Conservation (phyloP, 2,888 invertebrate genomes). For the Mesodorylaimus sp. region DNA sequence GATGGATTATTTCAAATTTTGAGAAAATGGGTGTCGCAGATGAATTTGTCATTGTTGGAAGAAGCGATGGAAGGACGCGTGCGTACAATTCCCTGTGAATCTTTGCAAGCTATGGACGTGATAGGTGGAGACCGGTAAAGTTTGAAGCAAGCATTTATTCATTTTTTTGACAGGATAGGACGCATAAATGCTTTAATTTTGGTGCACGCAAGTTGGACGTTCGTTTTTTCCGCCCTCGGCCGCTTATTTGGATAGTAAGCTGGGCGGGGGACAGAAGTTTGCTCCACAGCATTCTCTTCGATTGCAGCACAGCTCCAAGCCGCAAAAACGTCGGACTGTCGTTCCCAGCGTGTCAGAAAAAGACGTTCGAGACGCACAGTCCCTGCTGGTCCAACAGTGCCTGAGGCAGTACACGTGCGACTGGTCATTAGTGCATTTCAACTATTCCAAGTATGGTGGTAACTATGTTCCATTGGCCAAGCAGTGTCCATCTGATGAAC, state of each 20-base stretch:
- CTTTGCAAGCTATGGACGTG: conserved; percentile 84
- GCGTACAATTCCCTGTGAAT: conserved; percentile 78
- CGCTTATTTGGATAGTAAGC: conserved; percentile 34
- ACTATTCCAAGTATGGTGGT: conserved; percentile 69
- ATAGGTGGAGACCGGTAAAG: conserved; percentile 97
- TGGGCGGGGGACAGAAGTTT: conserved; percentile 83
- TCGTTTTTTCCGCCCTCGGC: conserved; percentile 91
- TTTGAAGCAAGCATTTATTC: conserved; percentile 49
- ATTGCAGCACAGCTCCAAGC: background rate
- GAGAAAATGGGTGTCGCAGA: conserved; percentile 94
- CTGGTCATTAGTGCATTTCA: conserved; percentile 75
- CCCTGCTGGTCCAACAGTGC: conserved; percentile 47
- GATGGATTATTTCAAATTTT: conserved; percentile 87
- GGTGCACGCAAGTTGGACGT: conserved; percentile 91
- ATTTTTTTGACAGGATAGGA: background rate
- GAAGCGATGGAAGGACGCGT: conserved; percentile 92
- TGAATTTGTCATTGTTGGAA: conserved; percentile 70
- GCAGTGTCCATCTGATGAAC: conserved; percentile 36
- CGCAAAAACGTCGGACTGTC: background rate
- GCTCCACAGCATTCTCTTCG: no score
- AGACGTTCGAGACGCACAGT: background rate
- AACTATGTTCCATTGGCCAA: conserved; percentile 67
- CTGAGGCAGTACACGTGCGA: conserved; percentile 59
- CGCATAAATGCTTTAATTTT: conserved; percentile 14
- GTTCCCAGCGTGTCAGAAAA: background rate